These are phyloP conservation scores for Tetraodon nigroviridis DNA, from an alignment of 2,113 vertebrate species.

Conservation along the genomic window DNA sequence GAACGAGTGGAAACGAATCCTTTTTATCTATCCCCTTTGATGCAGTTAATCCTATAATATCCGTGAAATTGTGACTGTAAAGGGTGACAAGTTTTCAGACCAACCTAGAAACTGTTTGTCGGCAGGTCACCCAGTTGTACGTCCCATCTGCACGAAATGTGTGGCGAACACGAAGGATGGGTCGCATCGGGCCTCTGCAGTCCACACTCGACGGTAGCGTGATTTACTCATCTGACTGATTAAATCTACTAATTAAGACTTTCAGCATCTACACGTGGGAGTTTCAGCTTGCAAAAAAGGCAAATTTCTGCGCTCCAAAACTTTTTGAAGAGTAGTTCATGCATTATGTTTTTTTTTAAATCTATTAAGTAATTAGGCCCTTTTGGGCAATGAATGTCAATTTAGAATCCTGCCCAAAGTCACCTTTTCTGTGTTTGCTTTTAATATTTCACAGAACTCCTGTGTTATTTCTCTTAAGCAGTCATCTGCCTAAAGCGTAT, in stretches of 20 bases:
- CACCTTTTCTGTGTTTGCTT: conserved; percentile 49
- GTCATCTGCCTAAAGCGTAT: background rate
- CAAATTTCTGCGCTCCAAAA: too few species aligned
- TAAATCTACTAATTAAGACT: background rate
- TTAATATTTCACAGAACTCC: conserved; percentile 24
- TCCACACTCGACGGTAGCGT: conserved; percentile 89
- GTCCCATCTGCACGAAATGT: conserved; percentile 90
- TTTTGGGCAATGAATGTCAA: too few species aligned
- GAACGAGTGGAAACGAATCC: background rate
- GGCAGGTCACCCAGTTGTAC: conserved; percentile 93
- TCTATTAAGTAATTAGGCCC: too few species aligned
- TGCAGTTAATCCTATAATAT: too few species aligned
- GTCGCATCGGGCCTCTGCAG: conserved; percentile 91
- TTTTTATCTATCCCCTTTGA: background rate
- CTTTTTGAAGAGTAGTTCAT: too few species aligned
- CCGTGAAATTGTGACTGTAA: too few species aligned
- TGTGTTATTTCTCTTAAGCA: conserved; percentile 6
- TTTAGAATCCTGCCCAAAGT: conserved; percentile 41
- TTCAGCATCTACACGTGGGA: conserved; percentile 25
- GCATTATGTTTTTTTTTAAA: too few species aligned
- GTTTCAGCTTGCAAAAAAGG: conserved; percentile 13
- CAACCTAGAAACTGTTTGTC: background rate
- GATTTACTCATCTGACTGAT: background rate
- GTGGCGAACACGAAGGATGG: conserved; percentile 93
- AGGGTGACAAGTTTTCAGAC: too few species aligned